A percentile compares a stretch with the other conserved stretches of the same genome.
Evolutionary conservation across 2,888 invertebrate genomes (phyloP).

Genomic region (Caenorhabditis becei): DNA sequence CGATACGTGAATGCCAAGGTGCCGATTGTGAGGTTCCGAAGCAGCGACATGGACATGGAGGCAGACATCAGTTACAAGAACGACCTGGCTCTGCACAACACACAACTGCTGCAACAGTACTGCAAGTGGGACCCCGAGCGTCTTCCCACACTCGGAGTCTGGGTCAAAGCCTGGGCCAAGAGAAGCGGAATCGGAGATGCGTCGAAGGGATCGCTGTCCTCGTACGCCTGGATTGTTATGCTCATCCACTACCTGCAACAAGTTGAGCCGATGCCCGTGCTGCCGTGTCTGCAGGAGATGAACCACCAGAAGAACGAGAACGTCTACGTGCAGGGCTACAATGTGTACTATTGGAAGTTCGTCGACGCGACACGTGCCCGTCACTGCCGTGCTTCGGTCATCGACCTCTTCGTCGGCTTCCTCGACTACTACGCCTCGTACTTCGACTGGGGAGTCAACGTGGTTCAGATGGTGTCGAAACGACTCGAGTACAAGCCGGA

Average conservation of each 20-base stretch:
- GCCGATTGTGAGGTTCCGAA: conserved; percentile 85
- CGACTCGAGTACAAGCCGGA: conserved; percentile 82
- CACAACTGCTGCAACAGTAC: conserved; percentile 84
- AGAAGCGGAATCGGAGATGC: conserved; percentile 84
- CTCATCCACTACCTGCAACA: conserved; percentile 85
- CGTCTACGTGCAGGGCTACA: conserved; percentile 64
- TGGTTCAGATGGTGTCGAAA: conserved; percentile 63
- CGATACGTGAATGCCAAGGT: conserved; percentile 84
- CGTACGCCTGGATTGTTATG: conserved; percentile 86
- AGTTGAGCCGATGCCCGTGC: conserved; percentile 83
- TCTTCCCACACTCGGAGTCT: conserved; percentile 81
- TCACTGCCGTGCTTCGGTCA: conserved; percentile 46
- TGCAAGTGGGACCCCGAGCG: conserved; percentile 82
- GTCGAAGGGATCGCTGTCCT: conserved; percentile 85
- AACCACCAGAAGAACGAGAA: conserved; percentile 45
- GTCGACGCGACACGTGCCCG: conserved; percentile 52
- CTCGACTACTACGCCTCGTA: conserved; percentile 84
- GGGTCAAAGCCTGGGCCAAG: conserved; percentile 71
- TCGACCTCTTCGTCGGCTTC: conserved; percentile 72
- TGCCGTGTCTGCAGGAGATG: conserved; percentile 85
- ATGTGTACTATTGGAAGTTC: conserved; percentile 70
- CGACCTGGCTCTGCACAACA: conserved; percentile 85
- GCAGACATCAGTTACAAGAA: conserved; percentile 85
- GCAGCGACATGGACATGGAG: conserved; percentile 71
- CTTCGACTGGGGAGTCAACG: conserved; percentile 60